These are phyloP conservation scores for Dasyprocta punctata DNA, from an alignment of 2,113 vertebrate genomes.

Conservation along the genomic window DNA sequence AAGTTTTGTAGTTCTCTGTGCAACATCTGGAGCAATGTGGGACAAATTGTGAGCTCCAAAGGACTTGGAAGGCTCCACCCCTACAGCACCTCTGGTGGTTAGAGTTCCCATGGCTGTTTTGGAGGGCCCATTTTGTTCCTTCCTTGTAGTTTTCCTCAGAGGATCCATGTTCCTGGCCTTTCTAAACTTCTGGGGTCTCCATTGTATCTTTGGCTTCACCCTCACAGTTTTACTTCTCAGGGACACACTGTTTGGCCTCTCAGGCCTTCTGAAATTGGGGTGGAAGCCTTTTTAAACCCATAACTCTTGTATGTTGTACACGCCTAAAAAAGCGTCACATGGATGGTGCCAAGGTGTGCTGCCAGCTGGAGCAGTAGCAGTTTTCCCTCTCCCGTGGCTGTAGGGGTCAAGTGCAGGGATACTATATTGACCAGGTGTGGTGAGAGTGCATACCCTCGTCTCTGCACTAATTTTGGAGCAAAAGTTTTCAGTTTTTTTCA, in stretches of 20 bases:
- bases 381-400: no score
- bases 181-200: not conserved
- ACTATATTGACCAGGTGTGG: not conserved
- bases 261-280: not conserved
- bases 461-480: not conserved
- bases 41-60: not conserved
- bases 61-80: not conserved
- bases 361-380: no score
- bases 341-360: not conserved
- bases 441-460: not conserved
- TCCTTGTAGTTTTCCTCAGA: not conserved
- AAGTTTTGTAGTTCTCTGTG: not conserved
- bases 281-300: not conserved
- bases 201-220: not conserved
- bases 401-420: no score
- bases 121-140: not conserved
- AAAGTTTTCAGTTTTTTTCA: not conserved
- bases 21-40: not conserved
- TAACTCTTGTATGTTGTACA: not conserved
- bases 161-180: not conserved
- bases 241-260: not conserved
- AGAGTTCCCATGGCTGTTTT: not conserved
- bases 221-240: not conserved
- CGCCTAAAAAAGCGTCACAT: no score
- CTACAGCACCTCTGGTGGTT: not conserved